Evolutionary conservation across 30 jellyfish, hydroid and myxozoan genomes (phyloP).

Genomic region (Aurelia coerulea): DNA sequence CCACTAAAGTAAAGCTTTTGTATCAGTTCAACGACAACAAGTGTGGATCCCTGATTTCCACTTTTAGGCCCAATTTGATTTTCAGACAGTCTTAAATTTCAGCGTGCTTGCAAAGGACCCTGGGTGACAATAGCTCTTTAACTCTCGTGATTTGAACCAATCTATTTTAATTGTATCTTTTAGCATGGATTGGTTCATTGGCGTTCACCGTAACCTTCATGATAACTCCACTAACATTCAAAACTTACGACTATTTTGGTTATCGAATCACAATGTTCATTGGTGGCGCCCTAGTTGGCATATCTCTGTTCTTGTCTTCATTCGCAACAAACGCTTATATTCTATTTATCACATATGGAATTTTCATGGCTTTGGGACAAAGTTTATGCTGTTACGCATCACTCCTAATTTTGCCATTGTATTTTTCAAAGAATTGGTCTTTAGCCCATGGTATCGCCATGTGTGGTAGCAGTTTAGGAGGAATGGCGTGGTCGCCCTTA

Average conservation of each 20-base stretch:
- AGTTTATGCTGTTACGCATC: slow-evolving; percentile 72
- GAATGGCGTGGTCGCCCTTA: slow-evolving; percentile 72
- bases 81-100: no score
- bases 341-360: slow-evolving; percentile 67
- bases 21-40: no score
- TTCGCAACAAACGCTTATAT: slow-evolving; percentile 49
- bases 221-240: slow-evolving; percentile 66
- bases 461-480: slow-evolving; percentile 81
- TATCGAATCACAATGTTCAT: slow-evolving; percentile 68
- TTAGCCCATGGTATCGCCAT: slow-evolving; percentile 79
- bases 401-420: slow-evolving; percentile 63
- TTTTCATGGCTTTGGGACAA: slow-evolving; percentile 64
- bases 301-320: slow-evolving; percentile 66
- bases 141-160: no score
- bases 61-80: no score
- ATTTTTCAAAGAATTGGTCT: slow-evolving; percentile 64
- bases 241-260: slow-evolving; percentile 38
- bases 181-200: slow-evolving; percentile 86
- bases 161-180: not conserved
- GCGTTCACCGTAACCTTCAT: slow-evolving; percentile 66
- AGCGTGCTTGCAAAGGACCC: no score
- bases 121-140: no score
- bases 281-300: slow-evolving; percentile 70
- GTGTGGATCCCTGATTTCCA: no score
- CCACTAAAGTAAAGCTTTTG: no score